Percentiles rank a stretch among this genome's conserved stretches.
These are phyloP conservation scores for Vesta saturnalis DNA, from an alignment of 2,888 invertebrate genomes.

Conservation along the genomic window DNA sequence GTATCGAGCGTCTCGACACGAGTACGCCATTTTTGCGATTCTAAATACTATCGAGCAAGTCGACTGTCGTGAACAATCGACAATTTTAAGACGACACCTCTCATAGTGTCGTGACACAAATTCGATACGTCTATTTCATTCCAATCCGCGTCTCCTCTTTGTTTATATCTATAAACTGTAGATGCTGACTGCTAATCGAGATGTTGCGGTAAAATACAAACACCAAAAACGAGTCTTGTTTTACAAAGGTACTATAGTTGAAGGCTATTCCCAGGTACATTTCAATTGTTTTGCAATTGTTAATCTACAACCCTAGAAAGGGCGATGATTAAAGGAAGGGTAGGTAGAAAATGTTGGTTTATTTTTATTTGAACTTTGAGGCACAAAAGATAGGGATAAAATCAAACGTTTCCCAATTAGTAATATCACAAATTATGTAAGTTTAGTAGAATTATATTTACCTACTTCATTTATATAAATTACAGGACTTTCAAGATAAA, in stretches of 20 bases:
- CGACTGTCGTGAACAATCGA: not conserved
- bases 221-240: too few relatives aligned
- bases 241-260: too few relatives aligned
- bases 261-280: not conserved
- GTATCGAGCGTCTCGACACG: not conserved
- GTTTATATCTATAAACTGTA: too few relatives aligned
- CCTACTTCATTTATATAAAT: not conserved
- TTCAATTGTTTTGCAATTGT: not conserved
- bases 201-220: too few relatives aligned
- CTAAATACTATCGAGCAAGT: too few relatives aligned
- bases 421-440: conserved; percentile 1
- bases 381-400: not conserved
- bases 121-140: too few relatives aligned
- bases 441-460: not conserved
- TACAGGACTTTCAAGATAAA: conserved; percentile 10
- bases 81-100: not conserved
- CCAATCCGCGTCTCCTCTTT: too few relatives aligned
- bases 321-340: not conserved
- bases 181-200: too few relatives aligned
- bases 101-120: too few relatives aligned
- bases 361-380: not conserved
- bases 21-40: not conserved
- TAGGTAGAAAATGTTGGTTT: too few relatives aligned
- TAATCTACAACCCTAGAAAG: not conserved
- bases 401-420: not conserved